Evolutionary conservation across 1,140 invertebrate species (phyloP), one percentile per base, ranked within the genome.

Genomic region (Rhizoglyphus robini): DNA sequence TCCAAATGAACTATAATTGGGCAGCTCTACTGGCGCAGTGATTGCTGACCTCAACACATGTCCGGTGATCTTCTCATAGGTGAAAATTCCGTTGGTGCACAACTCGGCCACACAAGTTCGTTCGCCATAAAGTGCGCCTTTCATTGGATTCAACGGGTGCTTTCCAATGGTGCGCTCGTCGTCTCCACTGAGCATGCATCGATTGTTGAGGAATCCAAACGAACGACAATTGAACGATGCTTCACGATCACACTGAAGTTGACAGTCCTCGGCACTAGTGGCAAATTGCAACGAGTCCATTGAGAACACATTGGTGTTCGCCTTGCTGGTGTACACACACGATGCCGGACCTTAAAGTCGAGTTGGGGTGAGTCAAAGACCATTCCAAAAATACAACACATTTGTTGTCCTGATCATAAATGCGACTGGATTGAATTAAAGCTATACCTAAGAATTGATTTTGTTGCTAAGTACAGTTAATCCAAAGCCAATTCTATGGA

Each of bases 241-340:
- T 70, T 78, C 76, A 60, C 75, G 74, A 65, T 78, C 76, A 67
- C 78, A 79, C 23, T 78, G 72, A 3, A 73, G 71, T 70, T 79
- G 74, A 67, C 79, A 80, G 62, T 79, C 78, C 51, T 74, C 73
- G 23, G 73, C 68, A 29, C 74, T 74, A 2, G 72, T 71, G 1
- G 79, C 78, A 71, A 76, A 80, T 57, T 79, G 74, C 3, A 80
- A 68, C 23, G 76, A 74, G 69, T 80, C 79, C 76, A 79, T 79
- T 15, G 78, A 76, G 13, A 78, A 72, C 11, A 80, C 75, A 4
- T 75, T 74, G 11, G 73, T 71, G 47, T 76, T 76, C 47, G 73
- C 69, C 29, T 74, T 67, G 0, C 72, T 71, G 27, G 74, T 72
- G 68, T 78, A 80, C 0, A 77, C 73, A 68, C 79, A 80, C 61